phyloP scores from a whole-genome alignment of 1,140 invertebrate species.

The Anadara kagoshimensis region DNA sequence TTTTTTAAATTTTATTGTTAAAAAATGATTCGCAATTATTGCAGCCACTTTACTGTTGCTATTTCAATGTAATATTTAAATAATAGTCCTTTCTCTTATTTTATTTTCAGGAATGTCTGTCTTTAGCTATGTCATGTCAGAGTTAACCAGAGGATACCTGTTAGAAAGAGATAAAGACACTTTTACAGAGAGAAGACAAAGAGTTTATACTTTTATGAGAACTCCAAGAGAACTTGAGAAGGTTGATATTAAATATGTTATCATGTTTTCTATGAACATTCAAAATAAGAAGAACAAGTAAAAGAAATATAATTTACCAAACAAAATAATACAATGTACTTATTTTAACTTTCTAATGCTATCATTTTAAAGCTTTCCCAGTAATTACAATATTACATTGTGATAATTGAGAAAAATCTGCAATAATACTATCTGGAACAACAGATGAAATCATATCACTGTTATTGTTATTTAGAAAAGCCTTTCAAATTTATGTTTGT shows the following conservation, averaged over 20 bases:
- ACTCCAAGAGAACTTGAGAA: conserved; percentile 90
- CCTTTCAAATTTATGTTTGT: too few species aligned
- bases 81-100: neutral
- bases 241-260: conserved; percentile 52
- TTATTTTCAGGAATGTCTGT: conserved; percentile 61
- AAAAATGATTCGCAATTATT: too few species aligned
- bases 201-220: conserved; percentile 97
- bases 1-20: too few species aligned
- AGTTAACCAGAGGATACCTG: conserved; percentile 92
- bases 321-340: neutral
- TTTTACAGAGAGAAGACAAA: conserved; percentile 93
- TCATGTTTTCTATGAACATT: neutral
- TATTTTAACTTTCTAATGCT: too few species aligned
- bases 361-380: too few species aligned
- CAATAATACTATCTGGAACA: too few species aligned
- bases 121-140: conserved; percentile 84
- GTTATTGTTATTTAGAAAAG: too few species aligned
- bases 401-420: too few species aligned
- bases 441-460: too few species aligned
- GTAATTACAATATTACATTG: too few species aligned
- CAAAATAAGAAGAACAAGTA: neutral
- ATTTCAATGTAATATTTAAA: too few species aligned
- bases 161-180: conserved; percentile 94
- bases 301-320: neutral
- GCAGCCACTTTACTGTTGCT: too few species aligned